Evolutionary conservation across 2,888 invertebrate genomes (phyloP).

Genomic region (Drosophila buzzatii): DNA sequence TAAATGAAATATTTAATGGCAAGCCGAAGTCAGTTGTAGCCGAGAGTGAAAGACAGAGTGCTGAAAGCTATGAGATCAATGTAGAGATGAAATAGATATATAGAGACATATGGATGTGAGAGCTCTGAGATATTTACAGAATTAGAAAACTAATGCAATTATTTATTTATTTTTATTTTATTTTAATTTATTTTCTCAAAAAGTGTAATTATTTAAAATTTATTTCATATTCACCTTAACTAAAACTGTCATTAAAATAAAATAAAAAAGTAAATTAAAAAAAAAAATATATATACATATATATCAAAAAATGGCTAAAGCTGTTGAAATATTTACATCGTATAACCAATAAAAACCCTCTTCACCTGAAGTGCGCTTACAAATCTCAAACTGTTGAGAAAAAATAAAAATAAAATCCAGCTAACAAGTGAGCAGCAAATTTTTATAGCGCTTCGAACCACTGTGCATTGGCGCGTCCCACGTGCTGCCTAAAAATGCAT

Average conservation of each 20-base stretch:
- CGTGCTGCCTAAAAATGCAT: conserved; percentile 63
- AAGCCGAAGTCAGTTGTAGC: neutral
- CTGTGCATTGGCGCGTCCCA: conserved; percentile 36
- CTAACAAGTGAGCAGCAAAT: neutral
- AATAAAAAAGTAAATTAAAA: too few relatives aligned
- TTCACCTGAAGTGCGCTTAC: neutral
- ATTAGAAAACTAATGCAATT: neutral
- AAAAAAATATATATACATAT: too few relatives aligned
- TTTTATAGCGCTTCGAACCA: conserved; percentile 30
- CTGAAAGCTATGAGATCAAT: neutral
- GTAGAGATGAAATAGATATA: neutral
- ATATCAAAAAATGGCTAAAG: neutral
- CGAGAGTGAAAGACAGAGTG: neutral
- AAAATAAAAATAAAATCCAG: neutral
- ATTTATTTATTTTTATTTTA: neutral
- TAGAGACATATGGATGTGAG: neutral
- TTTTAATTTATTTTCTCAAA: neutral
- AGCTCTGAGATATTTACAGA: neutral
- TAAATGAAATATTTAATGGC: conserved; percentile 7
- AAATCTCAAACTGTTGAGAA: neutral
- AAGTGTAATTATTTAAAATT: neutral
- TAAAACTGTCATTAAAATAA: neutral
- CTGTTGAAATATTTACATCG: too few relatives aligned
- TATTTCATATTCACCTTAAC: neutral
- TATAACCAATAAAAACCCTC: neutral